Base-by-base conservation (phyloP, 2,888 invertebrate genomes). In the Osedax frankpressi region DNA sequence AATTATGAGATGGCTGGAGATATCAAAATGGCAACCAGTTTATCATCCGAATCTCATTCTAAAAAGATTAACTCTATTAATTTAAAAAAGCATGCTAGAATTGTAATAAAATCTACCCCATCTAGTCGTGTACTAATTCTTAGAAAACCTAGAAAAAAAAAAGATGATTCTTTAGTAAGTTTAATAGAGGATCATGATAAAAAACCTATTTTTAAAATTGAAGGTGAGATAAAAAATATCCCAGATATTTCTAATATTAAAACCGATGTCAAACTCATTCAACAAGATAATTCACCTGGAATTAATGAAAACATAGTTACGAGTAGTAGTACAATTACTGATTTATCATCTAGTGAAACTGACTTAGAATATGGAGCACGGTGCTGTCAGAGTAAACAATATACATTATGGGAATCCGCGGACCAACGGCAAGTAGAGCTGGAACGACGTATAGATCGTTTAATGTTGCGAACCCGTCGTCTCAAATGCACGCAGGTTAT, bases 401-500 rank as follows among this genome's bases (percentile, higher is more conserved):
- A n/a, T n/a, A n/a, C n/a, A n/a, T n/a, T n/a, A n/a, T n/a, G n/a
- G n/a, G n/a, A n/a, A n/a, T n/a, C n/a, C n/a, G n/a, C n/a, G n/a
- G n/a, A n/a, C n/a, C n/a, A n/a, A n/a, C n/a, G 85, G 29, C 90
- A 90, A 80, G 86, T 86, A 71, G 88, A 89, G 74, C 86, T 90
- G 73, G 89, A 90, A 80, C 86, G 90, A 60, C 87, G 90, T 77
- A 87, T 90, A 79, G 90, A 91, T 70, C 89, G 90, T 81, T 84
- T 93, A 72, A 82, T 89, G 79, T 86, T 91, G 77, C 87, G 93
- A 76, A 84, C 92, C 75, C 86, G 90, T 19, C 91, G 92, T 81
- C 84, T 92, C 28, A 92, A 93, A 82, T 88, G 89, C 0, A 87
- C 89, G 72, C 86, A 89, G 44, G 88, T 92, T 82, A 91, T 92